Evolutionary conservation across 2,113 vertebrate species (phyloP).

Genomic region (Phoenicopterus ruber): DNA sequence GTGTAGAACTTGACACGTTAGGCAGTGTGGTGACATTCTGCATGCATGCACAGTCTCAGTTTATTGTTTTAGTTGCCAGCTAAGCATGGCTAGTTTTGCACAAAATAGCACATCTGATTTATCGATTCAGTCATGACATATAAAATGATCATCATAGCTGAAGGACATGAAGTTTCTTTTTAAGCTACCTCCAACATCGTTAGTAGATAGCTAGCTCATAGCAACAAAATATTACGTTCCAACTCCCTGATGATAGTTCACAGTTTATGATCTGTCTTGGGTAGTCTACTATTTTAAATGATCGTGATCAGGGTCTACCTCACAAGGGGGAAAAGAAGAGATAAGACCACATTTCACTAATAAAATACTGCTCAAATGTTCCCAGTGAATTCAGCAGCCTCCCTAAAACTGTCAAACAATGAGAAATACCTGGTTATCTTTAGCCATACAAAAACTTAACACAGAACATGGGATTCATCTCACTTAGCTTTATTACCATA

Average conservation of each 20-base stretch:
- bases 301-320: neutral
- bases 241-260: neutral
- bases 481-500: neutral
- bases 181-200: neutral
- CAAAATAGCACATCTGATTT: neutral
- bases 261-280: neutral
- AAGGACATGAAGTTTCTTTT: neutral
- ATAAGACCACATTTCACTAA: neutral
- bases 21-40: conserved; percentile 7
- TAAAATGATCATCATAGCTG: neutral
- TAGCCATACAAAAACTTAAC: neutral
- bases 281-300: neutral
- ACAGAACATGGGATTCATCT: neutral
- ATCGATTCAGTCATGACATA: neutral
- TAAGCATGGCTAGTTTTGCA: neutral
- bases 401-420: neutral
- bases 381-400: neutral
- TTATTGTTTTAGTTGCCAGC: conserved; percentile 20
- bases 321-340: neutral
- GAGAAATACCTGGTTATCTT: neutral
- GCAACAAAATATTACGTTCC: neutral
- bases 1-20: neutral
- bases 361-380: neutral
- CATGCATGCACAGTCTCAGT: neutral
- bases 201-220: neutral